phyloP scores from a whole-genome alignment of 2,113 vertebrate genomes.

The Paraplagusia blochii region DNA sequence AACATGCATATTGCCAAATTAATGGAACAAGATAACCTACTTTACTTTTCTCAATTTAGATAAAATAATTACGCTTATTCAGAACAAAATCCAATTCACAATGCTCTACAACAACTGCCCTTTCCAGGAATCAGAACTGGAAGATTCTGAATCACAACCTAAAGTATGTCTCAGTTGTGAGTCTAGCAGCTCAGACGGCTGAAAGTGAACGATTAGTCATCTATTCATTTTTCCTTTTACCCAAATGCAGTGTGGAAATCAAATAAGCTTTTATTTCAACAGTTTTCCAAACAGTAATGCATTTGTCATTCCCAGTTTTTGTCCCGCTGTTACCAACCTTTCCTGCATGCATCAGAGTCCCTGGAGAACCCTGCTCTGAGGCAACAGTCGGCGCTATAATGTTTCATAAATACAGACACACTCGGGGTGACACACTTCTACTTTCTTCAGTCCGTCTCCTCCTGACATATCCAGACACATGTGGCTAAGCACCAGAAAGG shows the following conservation, averaged over 20 bases:
- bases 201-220: conserved; percentile 11
- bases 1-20: too few relatives aligned
- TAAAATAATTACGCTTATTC: accelerated
- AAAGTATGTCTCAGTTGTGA: conserved; percentile 4
- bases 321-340: background rate
- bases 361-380: conserved; percentile 47
- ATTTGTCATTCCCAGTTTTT: background rate
- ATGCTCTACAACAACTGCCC: conserved; percentile 1
- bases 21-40: background rate
- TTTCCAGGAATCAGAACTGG: conserved; percentile 16
- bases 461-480: conserved; percentile 63
- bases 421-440: conserved; percentile 45
- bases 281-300: background rate
- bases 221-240: background rate
- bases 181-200: conserved; percentile 28
- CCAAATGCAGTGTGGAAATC: background rate
- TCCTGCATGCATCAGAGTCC: conserved; percentile 16
- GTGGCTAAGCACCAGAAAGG: conserved; percentile 47
- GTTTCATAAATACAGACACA: conserved; percentile 66
- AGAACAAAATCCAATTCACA: conserved; percentile 1
- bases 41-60: background rate
- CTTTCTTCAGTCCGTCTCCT: conserved; percentile 33
- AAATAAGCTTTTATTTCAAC: too few relatives aligned
- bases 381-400: conserved; percentile 53
- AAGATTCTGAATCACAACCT: conserved; percentile 33